Base-by-base conservation (phyloP, 2,888 invertebrate genomes). In the Acrobasis repandana region DNA sequence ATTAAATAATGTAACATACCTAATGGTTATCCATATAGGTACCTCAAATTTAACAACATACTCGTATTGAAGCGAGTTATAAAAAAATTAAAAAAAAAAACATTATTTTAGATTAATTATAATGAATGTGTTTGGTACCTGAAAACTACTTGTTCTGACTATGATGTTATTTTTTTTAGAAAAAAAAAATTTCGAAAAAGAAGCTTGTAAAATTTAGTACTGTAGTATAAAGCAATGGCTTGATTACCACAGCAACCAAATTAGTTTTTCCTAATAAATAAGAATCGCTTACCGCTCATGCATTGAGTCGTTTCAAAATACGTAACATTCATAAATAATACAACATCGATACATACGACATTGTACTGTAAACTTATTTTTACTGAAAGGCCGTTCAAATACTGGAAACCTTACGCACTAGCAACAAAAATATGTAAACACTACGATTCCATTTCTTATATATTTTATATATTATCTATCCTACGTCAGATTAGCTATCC, bases 281-380 rank as follows among this genome's bases (percentile, higher is more conserved):
- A 48, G 16, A 57, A 16, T 38, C 64, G 64, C 61, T 59, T 2
- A 9, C 20, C 36, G 46, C 63, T 62, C 56, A 14, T 62, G 15
- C 18, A 54, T 58, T 62, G 14, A 38, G 28, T 38, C 16, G 16
- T 16, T 60, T 62, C 18, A 60, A 61, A 63, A 62, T 66, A 67
- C 58, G 46, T 61, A 49, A 57, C 52, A 52, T 48, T 46, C 14
- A 60, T 33, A 52, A 57, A 60, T 59, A 52, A 18, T 49, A 49
- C 36, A 58, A 57, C 48, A 50, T 52, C 28, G 14, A 34, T 60
- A 60, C 34, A 48, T 58, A 58, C 33, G 47, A 48, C 34, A 34
- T 46, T 52, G 47, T 60, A 46, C 18, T 54, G 52, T 60, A 60
- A 58, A 52, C 52, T 47, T 60, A 60, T 52, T 60, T 52, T 60